Base-by-base conservation (phyloP, 2,113 vertebrate species). In the Ascaphus truei region DNA sequence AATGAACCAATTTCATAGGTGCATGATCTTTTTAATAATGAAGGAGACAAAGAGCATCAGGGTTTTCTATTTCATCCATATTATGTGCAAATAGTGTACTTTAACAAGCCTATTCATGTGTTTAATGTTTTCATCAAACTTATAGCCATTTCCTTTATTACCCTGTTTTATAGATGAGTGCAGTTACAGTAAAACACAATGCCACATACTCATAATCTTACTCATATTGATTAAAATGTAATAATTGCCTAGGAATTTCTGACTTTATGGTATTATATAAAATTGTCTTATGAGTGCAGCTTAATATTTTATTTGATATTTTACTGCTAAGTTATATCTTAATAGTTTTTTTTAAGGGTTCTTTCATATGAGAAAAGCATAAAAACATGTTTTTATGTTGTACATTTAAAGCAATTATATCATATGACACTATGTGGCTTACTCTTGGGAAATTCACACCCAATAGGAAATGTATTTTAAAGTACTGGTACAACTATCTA, bases 161-260 rank as follows among this genome's bases (percentile, higher is more conserved):
- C 23, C 34, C 1, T 26, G 3, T 45, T 72, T 76, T 71, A 31
- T 45, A 29, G 33, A 61, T 57, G 7, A 57, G 1, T 61, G 3
- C 61, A 5, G 18, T 65, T 31, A 72, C 37, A 64, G 51, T 71
- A 60, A 66, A 77, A 72, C 64, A 29, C 2, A 67, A 31, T 3
- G 26, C 11, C 2, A 41, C 2, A 37, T 7, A 61, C 3, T 53
- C 72, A 65, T 72, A 67, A 45, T 63, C 10, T 63, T 1, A 62
- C 4, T 34, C 71, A 1, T 60, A 68, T n/a, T 74, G 23, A 66
- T 72, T 73, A 71, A 73, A 73, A 67, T 66, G n/a, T 36, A 72
- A 73, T 60, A 68, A 72, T 36, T 78, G n/a, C 1, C 6, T 68
- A n/a, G 1, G 3, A 13, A 64, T 76, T 64, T 63, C 34, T 36